Evolutionary conservation across 2,888 invertebrate genomes (phyloP).

Genomic region (Opisthograptis luteolata): DNA sequence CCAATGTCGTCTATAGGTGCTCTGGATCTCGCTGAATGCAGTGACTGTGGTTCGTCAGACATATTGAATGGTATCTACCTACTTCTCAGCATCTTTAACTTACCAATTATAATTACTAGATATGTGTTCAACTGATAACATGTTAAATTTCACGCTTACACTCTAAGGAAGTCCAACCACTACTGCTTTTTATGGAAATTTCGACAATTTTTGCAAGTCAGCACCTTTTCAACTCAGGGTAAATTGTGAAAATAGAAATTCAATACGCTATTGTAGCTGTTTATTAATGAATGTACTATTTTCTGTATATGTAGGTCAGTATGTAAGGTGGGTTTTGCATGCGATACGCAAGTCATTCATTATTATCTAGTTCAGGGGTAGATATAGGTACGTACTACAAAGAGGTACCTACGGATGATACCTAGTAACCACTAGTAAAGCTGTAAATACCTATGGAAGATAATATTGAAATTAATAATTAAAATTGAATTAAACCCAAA

Average conservation of each 20-base stretch:
- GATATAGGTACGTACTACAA: no score
- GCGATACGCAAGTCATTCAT: slow-evolving; percentile 6
- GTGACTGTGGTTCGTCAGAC: slow-evolving; percentile 49
- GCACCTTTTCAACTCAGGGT: slow-evolving; percentile 19
- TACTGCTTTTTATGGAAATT: slow-evolving; percentile 41
- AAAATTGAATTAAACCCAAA: no score
- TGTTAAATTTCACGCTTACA: no score
- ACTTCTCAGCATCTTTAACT: no score
- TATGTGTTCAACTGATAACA: no score
- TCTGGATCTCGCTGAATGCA: slow-evolving; percentile 67
- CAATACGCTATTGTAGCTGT: slow-evolving; percentile 41
- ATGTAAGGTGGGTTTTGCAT: slow-evolving; percentile 29
- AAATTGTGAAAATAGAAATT: slow-evolving; percentile 31
- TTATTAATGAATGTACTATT: slow-evolving; percentile 45
- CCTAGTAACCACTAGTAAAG: no score
- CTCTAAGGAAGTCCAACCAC: slow-evolving; percentile 24
- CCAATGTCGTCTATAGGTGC: slow-evolving; percentile 64
- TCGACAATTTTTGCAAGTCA: slow-evolving; percentile 51
- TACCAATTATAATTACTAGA: no score
- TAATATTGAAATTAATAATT: no score
- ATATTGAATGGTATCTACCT: slow-evolving; percentile 41
- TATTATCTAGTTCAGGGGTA: no score
- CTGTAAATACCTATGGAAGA: no score
- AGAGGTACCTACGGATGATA: no score
- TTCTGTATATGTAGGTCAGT: slow-evolving; percentile 54